Conservation (phyloP, 1,140 invertebrate species). For the Bombus cullumanus region DNA sequence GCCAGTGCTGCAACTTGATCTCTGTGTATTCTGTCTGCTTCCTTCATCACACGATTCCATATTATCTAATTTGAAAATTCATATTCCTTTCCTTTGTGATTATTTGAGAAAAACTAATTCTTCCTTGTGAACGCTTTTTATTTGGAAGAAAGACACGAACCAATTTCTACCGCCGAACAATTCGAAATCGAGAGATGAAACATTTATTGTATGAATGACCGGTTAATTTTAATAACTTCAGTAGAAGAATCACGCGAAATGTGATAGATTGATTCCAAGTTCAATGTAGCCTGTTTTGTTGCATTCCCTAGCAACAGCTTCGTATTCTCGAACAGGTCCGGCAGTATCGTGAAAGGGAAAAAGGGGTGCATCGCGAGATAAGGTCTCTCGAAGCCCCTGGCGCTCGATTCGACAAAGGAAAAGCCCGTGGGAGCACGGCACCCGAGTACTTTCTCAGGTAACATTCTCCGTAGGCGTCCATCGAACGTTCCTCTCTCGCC, state of each 20-base stretch:
- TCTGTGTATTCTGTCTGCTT: not conserved
- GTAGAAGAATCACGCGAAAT: not conserved
- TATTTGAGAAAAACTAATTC: not conserved
- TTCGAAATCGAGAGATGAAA: no score
- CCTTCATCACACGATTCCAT: not conserved
- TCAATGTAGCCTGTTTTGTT: not conserved
- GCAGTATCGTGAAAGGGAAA: not conserved
- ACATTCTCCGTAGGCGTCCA: slow-evolving; percentile 40
- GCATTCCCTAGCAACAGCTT: not conserved
- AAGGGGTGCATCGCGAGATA: slow-evolving; percentile 1
- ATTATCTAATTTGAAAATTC: not conserved
- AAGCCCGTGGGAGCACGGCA: slow-evolving; percentile 12
- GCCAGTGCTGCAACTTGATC: not conserved
- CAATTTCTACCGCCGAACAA: not conserved
- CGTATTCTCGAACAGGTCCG: slow-evolving; percentile 7
- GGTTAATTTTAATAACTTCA: not conserved
- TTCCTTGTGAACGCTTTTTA: not conserved
- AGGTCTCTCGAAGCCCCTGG: not conserved
- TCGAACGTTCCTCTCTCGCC: slow-evolving; percentile 40
- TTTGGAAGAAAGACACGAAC: not conserved
- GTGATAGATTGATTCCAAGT: not conserved
- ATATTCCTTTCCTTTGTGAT: no score
- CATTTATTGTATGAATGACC: not conserved
- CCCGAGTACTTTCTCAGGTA: slow-evolving; percentile 52
- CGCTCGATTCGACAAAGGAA: not conserved